Evolutionary conservation across 2,113 vertebrate species (phyloP), one percentile per base, ranked within the genome.

Genomic region (Paedocypris sp.): DNA sequence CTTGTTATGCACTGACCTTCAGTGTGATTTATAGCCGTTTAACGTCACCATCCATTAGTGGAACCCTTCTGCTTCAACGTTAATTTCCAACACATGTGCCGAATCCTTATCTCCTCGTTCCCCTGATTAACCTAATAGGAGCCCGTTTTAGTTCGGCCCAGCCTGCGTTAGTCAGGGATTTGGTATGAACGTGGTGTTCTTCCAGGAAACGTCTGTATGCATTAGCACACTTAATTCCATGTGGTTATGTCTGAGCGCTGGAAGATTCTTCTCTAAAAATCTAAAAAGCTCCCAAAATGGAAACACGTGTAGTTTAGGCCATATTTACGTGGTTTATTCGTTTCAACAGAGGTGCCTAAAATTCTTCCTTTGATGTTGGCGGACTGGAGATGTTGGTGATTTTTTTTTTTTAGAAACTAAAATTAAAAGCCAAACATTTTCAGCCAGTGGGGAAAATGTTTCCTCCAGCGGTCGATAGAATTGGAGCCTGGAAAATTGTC

Each of bases 181-280:
- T 47, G 62, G 51, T 56, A 57, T 57, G 51, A 64, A 56, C 23
- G 9, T 56, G 32, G 18, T 33, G 49, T 67, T 22, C 32, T 60
- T 36, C 19, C 26, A 67, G 18, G 26, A 15, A 15, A 50, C 12
- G 12, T 13, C 20, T 28, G 31, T 19, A 31, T 48, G 61, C 60
- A 48, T 61, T 41, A 20, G 13, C 18, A 43, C 54, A 28, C 18
- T 57, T 13, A 42, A 39, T 31, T 9, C 53, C 53, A 25, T 43
- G 25, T 31, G 53, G 53, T 43, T 43, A 42, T 31, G 35, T 66
- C 53, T 15, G 31, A 38, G 31, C 41, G 38, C 19, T 12, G 29
- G 8, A 5, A 25, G 13, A 29, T 31, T 42, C 29, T 56, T 29
- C 4, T 56, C 23, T n/a, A 16, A 29, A 36, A 15, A 19, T 39